Evolutionary conservation across 2,797 vertebrate genomes (phyloP), one percentile per base, ranked within the genome.

Genomic region (Lithobates pipiens): DNA sequence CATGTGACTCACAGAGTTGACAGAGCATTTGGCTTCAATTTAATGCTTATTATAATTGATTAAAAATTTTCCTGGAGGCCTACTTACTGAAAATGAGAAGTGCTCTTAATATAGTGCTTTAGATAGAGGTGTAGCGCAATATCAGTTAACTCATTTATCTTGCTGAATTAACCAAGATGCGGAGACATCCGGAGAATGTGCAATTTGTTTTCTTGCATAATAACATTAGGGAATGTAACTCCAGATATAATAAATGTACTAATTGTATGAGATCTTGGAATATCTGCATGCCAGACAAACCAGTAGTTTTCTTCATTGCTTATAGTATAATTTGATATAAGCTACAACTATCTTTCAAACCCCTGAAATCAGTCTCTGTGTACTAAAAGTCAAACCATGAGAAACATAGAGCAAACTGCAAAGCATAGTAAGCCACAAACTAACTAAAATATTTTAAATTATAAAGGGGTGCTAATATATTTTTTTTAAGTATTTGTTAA

Each of bases 21-120:
- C 74, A 69, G 82, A 57, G 74, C 67, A 84, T 77, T 84, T 84
- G 65, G 65, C 82, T 84, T 77, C 74, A 84, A 84, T 84, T 84
- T 84, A 76, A 70, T 84, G 82, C 82, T 77, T 84, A 77, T 84
- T 84, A 84, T 69, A 84, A 76, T 84, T 77, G 82, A 84, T 84
- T 84, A 76, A 76, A 82, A 70, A 57, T 77, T 69, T 84, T 84
- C 82, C 82, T 76, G 82, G 82, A 77, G 82, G 82, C 82, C 74
- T 84, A 84, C 73, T 84, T 84, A 76, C 65, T 76, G 44, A 76
- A 70, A 84, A 84, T 76, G 74, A 84, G 63, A 84, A 84, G 82
- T 84, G 82, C 74, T 76, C 74, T 70, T 84, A 77, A 84, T 84
- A 69, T 57, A 77, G 73, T 84, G 74, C 82, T 84, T 77, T 84